Evolutionary conservation across 2,797 vertebrate genomes (phyloP).

Genomic region (Melanotaenia trifasciata): DNA sequence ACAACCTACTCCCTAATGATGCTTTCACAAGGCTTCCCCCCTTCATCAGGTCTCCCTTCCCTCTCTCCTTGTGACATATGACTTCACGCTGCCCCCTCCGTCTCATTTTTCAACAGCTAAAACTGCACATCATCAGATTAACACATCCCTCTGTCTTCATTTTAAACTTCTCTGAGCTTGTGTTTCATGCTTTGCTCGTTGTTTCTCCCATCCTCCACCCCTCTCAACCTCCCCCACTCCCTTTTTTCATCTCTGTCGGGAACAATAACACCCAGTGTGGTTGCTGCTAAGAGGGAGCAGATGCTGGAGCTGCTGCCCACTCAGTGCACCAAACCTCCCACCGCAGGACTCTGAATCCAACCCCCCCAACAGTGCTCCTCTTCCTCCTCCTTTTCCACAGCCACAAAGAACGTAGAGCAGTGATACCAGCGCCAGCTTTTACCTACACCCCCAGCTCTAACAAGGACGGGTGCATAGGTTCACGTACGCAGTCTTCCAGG

Average conservation of each 20-base stretch:
- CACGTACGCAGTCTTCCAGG: constrained; percentile 39
- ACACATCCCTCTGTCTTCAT: constrained; percentile 24
- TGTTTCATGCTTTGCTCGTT: constrained; percentile 19
- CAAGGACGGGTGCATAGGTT: constrained; percentile 72
- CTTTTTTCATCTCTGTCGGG: constrained; percentile 72
- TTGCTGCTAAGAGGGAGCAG: constrained; percentile 83
- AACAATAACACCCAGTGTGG: constrained; percentile 86
- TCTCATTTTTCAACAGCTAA: constrained; percentile 17
- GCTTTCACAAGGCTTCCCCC: constrained; percentile 54
- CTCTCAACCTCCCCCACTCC: background rate
- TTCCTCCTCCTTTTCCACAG: constrained; percentile 63
- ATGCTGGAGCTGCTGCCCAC: constrained; percentile 80
- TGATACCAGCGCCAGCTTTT: constrained; percentile 66
- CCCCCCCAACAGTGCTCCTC: constrained; percentile 54
- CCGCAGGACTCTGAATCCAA: constrained; percentile 66
- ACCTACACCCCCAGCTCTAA: constrained; percentile 64
- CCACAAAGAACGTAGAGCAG: constrained; percentile 72
- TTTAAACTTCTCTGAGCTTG: constrained; percentile 15
- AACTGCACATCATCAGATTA: constrained; percentile 26
- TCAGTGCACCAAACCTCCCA: constrained; percentile 77
- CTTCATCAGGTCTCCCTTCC: constrained; percentile 28
- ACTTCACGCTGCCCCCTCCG: constrained; percentile 15
- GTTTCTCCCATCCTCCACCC: constrained; percentile 11
- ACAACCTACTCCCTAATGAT: constrained; percentile 57
- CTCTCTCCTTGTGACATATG: constrained; percentile 28